Conservation (phyloP, 2,797 vertebrate species). For the Enteromius afrohamiltoni region DNA sequence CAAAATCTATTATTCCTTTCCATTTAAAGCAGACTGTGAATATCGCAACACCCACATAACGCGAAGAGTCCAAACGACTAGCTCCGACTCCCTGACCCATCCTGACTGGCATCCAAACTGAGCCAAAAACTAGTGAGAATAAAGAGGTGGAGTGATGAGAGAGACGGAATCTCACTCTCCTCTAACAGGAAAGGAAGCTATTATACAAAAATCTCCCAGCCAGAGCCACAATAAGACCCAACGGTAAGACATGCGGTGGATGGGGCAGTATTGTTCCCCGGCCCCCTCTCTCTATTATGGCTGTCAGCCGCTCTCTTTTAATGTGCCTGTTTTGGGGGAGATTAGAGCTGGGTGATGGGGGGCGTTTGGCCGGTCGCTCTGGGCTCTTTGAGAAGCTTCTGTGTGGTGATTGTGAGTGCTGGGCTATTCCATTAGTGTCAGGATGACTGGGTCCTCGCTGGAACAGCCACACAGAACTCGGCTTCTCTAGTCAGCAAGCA, state of each 20-base stretch:
- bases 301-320: conserved; percentile 48
- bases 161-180: neutral
- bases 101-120: neutral
- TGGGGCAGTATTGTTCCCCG: conserved; percentile 38
- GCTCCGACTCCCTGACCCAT: conserved; percentile 1
- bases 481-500: conserved; percentile 32
- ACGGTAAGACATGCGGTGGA: conserved; percentile 32
- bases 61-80: neutral
- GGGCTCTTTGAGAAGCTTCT: conserved; percentile 38
- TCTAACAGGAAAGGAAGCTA: conserved; percentile 14
- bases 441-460: conserved; percentile 25
- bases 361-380: conserved; percentile 15
- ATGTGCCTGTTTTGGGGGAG: conserved; percentile 50
- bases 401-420: conserved; percentile 40
- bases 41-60: neutral
- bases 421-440: conserved; percentile 43
- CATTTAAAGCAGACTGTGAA: neutral
- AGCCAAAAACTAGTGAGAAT: conserved; percentile 6
- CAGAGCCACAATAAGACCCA: conserved; percentile 25
- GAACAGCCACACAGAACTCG: conserved; percentile 15
- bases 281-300: conserved; percentile 35
- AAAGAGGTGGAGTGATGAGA: neutral
- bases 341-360: conserved; percentile 41
- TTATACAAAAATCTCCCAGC: conserved; percentile 22
- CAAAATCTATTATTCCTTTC: neutral